Conservation (phyloP, 2,888 invertebrate species). For the Tineola bisselliella region DNA sequence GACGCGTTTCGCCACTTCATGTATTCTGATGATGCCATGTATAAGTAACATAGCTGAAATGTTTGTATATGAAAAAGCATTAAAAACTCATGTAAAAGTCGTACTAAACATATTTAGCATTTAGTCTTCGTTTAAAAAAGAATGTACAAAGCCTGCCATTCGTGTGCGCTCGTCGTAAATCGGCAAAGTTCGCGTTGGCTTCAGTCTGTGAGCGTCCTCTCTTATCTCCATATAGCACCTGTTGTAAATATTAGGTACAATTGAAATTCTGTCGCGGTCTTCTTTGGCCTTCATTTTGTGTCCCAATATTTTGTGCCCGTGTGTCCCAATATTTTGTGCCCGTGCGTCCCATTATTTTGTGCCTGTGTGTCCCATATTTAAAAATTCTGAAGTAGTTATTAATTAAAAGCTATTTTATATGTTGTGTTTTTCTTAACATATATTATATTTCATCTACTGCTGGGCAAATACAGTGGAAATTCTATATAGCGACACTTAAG, state of each 20-base stretch:
- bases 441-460: too few relatives aligned
- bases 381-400: too few relatives aligned
- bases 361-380: too few relatives aligned
- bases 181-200: constrained; percentile 1
- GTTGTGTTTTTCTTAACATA: too few relatives aligned
- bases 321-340: background rate
- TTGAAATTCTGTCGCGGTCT: background rate
- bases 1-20: too few relatives aligned
- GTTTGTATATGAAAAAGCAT: background rate
- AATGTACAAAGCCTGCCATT: background rate
- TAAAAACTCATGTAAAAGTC: background rate
- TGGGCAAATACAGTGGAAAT: too few relatives aligned
- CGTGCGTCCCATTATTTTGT: too few relatives aligned
- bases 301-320: background rate
- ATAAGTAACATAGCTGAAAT: too few relatives aligned
- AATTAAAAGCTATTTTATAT: too few relatives aligned
- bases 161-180: background rate
- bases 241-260: constrained; percentile 3
- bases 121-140: background rate
- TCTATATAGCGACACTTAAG: too few relatives aligned
- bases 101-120: background rate
- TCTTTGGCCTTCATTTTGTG: background rate
- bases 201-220: background rate
- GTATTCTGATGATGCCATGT: too few relatives aligned
- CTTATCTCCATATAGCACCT: constrained; percentile 1